Evolutionary conservation across 2,888 invertebrate genomes (phyloP).

Genomic region (Philereme transversata): DNA sequence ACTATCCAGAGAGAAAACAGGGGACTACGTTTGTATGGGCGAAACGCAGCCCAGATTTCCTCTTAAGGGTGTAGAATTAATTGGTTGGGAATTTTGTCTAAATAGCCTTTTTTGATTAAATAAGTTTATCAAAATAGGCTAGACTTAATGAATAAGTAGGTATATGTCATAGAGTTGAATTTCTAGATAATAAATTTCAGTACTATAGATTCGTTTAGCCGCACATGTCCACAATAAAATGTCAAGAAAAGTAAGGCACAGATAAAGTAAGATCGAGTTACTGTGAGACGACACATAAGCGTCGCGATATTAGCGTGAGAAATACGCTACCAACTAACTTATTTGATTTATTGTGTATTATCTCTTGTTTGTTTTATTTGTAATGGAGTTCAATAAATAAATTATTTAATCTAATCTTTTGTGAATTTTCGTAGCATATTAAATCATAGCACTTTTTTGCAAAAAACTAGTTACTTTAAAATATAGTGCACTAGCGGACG

Average conservation of each 20-base stretch:
- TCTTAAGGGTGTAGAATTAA: too few species aligned
- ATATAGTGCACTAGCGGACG: constrained; percentile 8
- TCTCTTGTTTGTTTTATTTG: too few species aligned
- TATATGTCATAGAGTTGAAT: background rate
- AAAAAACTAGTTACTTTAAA: background rate
- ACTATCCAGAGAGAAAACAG: too few species aligned
- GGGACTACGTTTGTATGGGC: too few species aligned
- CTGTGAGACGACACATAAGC: constrained; percentile 3
- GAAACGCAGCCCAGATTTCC: too few species aligned
- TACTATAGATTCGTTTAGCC: too few species aligned
- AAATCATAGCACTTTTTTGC: constrained; percentile 1
- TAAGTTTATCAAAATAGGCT: too few species aligned
- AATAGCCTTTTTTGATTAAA: too few species aligned
- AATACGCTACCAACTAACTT: constrained; percentile 17
- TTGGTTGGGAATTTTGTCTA: too few species aligned
- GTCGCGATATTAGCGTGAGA: constrained; percentile 8
- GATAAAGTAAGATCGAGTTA: background rate
- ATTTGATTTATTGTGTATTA: too few species aligned
- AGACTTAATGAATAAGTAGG: too few species aligned
- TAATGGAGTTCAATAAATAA: constrained; percentile 40
- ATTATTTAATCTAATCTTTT: constrained; percentile 43
- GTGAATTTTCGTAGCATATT: constrained; percentile 20
- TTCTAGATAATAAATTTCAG: background rate
- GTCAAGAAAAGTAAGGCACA: background rate
- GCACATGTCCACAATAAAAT: background rate